Evolutionary conservation across 2,797 vertebrate genomes (phyloP), one percentile per base, ranked within the genome.

Genomic region (Gobionotothen gibberifrons): DNA sequence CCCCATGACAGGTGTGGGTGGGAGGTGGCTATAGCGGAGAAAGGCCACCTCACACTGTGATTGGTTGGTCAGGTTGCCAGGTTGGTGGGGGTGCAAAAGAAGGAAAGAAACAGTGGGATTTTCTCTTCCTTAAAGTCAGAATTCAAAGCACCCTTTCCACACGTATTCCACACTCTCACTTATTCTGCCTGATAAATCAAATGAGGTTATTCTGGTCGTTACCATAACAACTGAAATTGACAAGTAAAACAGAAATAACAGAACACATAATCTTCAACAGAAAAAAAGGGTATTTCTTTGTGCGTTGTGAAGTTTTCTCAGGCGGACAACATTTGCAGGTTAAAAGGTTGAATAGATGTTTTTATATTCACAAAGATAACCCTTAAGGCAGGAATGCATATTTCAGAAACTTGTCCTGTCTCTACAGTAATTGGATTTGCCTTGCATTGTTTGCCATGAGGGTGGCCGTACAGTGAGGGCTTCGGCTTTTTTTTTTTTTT

Each of bases 21-120:
- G 72, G 32, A 60, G 75, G 70, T 90, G 92, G 93, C 91, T 94
- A 94, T 93, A 93, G 93, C 89, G 85, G 67, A 93, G 92, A 89
- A 91, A 93, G 91, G 92, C 91, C 93, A 92, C 92, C 92, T 94
- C 92, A 91, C 92, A 93, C 93, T 95, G 92, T 93, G 92, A 94
- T 90, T 93, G 92, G 94, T 90, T 90, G 61, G 93, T 92, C 93
- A 90, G 94, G 93, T 93, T 93, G 93, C 93, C 93, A 90, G 90
- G 92, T 86, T 92, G 92, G 90, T 91, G 81, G 85, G 81, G 88
- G 92, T 92, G 92, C 85, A 93, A 91, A 94, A 93, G 90, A 93
- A 94, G 92, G 91, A 94, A 92, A 94, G 89, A 94, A 90, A 91
- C 84, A 88, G 75, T 90, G 90, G 93, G 87, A 91, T 92, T 92